Evolutionary conservation across 2,888 invertebrate genomes (phyloP).

Genomic region (Tigriopus californicus): DNA sequence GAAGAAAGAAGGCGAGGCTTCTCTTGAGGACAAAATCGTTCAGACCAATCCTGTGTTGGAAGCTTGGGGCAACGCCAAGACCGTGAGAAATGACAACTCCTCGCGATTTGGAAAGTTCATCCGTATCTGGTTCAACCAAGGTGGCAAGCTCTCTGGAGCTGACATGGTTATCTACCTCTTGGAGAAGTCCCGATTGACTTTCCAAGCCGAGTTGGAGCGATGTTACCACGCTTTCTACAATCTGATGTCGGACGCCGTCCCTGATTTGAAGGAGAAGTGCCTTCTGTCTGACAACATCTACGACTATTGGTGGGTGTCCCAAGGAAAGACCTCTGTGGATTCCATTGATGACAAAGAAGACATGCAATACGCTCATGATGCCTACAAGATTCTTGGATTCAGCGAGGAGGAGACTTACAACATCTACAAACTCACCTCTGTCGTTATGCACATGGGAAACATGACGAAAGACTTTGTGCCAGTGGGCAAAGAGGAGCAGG

Average conservation of each 20-base stretch:
- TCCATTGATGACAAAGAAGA: constrained; percentile 16
- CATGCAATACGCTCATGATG: constrained; percentile 36
- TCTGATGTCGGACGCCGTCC: constrained; percentile 83
- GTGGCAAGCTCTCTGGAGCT: constrained; percentile 99
- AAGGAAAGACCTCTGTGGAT: constrained; percentile 22
- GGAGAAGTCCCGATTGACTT: constrained; percentile 99
- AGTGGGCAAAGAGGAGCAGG: constrained; percentile 99
- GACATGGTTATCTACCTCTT: constrained; percentile 99
- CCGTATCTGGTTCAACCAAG: constrained; percentile 98
- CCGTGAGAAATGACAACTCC: constrained; percentile 99
- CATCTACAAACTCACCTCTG: constrained; percentile 90
- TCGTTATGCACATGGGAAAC: constrained; percentile 99
- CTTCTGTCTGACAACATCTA: constrained; percentile 30
- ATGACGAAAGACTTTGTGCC: constrained; percentile 93
- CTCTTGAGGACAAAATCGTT: constrained; percentile 15
- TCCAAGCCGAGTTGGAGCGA: constrained; percentile 90
- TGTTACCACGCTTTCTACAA: constrained; percentile 99
- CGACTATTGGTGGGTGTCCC: constrained; percentile 37
- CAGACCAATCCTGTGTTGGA: constrained; percentile 92
- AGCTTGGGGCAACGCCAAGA: constrained; percentile 99
- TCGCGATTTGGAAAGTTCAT: constrained; percentile 99
- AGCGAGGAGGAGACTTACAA: constrained; percentile 86
- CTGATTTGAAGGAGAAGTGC: constrained; percentile 52
- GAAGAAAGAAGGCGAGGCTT: constrained; percentile 34
- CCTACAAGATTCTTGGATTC: constrained; percentile 98